Percentiles rank a stretch among this genome's conserved stretches.
Conservation (phyloP, 2,888 invertebrate species). For the Anoncus sp. region DNA sequence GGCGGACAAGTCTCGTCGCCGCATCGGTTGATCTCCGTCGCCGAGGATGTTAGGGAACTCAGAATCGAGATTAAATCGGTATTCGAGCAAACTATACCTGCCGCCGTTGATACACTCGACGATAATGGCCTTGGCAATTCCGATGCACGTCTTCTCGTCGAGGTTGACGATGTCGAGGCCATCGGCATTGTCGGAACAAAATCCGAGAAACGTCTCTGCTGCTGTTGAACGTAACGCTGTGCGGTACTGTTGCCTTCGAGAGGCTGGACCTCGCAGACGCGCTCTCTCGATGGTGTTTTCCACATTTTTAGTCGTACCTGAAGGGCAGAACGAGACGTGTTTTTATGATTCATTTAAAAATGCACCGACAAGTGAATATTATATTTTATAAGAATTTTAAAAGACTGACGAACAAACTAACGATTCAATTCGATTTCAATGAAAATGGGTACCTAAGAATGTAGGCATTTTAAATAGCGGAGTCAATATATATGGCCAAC, state of each 20-base stretch:
- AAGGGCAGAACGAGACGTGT: background rate
- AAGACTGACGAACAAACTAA: background rate
- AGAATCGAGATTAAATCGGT: constrained; percentile 92
- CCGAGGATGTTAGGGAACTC: constrained; percentile 91
- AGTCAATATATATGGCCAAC: too few species aligned
- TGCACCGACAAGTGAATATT: background rate
- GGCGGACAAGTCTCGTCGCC: constrained; percentile 75
- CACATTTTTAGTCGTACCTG: constrained; percentile 92
- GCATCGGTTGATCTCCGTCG: constrained; percentile 91
- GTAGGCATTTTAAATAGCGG: too few species aligned
- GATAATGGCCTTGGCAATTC: constrained; percentile 87
- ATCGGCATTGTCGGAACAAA: constrained; percentile 83
- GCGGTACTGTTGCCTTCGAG: constrained; percentile 87
- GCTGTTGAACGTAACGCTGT: constrained; percentile 80
- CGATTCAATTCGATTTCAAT: too few species aligned
- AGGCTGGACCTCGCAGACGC: constrained; percentile 93
- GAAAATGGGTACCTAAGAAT: too few species aligned
- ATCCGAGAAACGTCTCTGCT: constrained; percentile 89
- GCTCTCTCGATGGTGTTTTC: constrained; percentile 89
- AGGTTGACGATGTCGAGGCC: constrained; percentile 47
- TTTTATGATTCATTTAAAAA: too few species aligned
- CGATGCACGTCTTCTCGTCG: constrained; percentile 87
- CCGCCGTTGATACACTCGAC: constrained; percentile 78
- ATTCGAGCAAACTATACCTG: constrained; percentile 92
- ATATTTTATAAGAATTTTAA: background rate